Evolutionary conservation across 2,888 invertebrate species (phyloP), one percentile per base, ranked within the genome.

Genomic region (Aspidiotus destructor): DNA sequence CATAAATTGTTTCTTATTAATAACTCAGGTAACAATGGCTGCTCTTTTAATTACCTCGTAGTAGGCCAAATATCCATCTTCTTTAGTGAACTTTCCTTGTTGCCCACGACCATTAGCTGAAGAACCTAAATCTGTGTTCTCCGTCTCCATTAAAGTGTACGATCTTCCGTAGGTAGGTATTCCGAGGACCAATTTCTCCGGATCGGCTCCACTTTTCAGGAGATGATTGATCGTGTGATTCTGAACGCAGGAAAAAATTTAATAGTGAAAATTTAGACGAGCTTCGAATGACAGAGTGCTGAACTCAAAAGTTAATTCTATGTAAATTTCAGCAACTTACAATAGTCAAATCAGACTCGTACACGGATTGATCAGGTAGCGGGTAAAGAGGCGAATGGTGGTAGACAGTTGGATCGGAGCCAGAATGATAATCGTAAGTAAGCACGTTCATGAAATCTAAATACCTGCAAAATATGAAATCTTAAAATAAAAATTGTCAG

Each of bases 351-450:
- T 84, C 92, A 72, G 87, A 91, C 78, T 92, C 92, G 78, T 92
- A 93, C 75, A 92, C 92, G 68, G 87, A 85, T 74, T 90, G 92
- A 48, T 75, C 75, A 74, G 89, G 89, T 7, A 90, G 77, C 0
- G 91, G 84, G 77, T 84, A 90, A 9, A 94, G 81, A 0, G 94
- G 92, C 0, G 93, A 86, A 79, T 94, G 94, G 76, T 94, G 94
- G 79, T 93, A 92, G 7, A 90, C 92, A 0, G 89, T 86, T 0
- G 92, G 91, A 76, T 94, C 93, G 76, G 88, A 91, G 0, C 93
- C 90, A 0, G 92, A 92, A 78, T 94, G 93, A 77, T 93, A 94
- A 78, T 94, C 94, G 78, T 94, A 94, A 6, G 91, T 88, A 41
- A 94, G 79, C 71, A 94, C 82, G 79, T 94, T 94, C 82, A 94